Percentiles rank a stretch among this genome's conserved stretches.
phyloP scores from a whole-genome alignment of 2,888 invertebrate genomes.

The Dasypolia templi region DNA sequence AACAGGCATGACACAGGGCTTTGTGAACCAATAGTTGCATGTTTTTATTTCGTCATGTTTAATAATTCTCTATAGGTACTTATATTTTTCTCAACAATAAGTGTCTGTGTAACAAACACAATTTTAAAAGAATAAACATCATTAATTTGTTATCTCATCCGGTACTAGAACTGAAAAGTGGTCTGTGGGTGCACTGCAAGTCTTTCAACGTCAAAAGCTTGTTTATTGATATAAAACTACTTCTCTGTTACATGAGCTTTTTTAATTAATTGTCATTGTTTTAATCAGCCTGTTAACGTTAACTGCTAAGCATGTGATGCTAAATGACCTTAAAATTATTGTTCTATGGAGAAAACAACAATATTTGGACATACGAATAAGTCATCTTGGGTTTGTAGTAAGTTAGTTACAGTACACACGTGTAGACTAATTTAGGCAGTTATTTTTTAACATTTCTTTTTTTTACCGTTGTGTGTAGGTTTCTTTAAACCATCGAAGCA shows the following conservation, averaged over 20 bases:
- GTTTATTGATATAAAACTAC: background rate
- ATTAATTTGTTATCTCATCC: conserved; percentile 29
- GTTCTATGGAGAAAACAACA: background rate
- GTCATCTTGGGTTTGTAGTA: background rate
- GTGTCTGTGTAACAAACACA: background rate
- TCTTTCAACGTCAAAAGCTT: background rate
- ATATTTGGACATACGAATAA: background rate
- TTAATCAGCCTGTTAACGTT: too few species aligned
- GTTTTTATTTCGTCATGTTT: background rate
- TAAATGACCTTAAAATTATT: conserved; percentile 8
- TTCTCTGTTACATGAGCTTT: background rate
- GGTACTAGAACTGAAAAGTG: conserved; percentile 8
- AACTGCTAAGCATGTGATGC: too few species aligned
- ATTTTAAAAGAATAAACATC: background rate
- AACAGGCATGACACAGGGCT: conserved; percentile 33
- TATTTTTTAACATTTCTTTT: too few species aligned
- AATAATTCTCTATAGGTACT: background rate
- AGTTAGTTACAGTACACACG: background rate
- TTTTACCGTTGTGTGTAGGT: background rate
- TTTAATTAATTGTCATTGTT: too few species aligned
- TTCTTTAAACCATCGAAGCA: background rate
- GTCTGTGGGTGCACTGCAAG: background rate
- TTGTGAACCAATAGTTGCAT: conserved; percentile 32
- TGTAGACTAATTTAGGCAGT: background rate
- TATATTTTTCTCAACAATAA: background rate